A percentile compares a stretch with the other conserved stretches of the same genome.
Conservation (phyloP, 1,140 invertebrate species). For the Monomorium pharaonis region DNA sequence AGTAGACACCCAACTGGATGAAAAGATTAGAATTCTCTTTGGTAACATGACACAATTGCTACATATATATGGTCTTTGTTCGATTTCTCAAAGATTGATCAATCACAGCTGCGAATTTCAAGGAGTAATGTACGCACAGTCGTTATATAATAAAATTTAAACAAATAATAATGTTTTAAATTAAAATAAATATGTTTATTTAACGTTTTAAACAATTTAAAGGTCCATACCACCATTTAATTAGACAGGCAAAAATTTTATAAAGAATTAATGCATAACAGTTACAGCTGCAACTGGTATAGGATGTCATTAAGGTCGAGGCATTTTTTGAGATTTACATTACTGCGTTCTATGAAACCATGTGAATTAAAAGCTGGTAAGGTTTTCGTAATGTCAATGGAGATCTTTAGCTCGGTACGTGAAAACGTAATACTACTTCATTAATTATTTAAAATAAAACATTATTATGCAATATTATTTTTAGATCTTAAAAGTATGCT, state of each 20-base stretch:
- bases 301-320: conserved; percentile 58
- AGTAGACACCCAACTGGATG: background rate
- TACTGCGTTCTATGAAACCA: conserved; percentile 58
- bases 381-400: conserved; percentile 63
- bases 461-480: conserved; percentile 16
- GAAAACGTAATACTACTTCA: background rate
- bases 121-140: conserved; percentile 10
- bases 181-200: no score
- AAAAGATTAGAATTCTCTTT: background rate
- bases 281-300: conserved; percentile 63
- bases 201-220: no score
- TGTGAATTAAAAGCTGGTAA: conserved; percentile 66
- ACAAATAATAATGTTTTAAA: no score
- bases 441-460: background rate
- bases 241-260: background rate
- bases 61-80: background rate
- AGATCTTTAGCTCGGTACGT: conserved; percentile 66
- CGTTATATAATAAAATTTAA: no score
- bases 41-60: background rate
- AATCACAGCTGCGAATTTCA: conserved; percentile 9
- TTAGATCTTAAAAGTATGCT: background rate
- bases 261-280: background rate
- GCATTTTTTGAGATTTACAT: conserved; percentile 56
- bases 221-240: background rate
- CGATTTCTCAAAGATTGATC: background rate